Percentiles rank a stretch among this genome's conserved stretches.
Evolutionary conservation across 2,888 invertebrate genomes (phyloP).

Genomic region (Acanthopleura granulata): DNA sequence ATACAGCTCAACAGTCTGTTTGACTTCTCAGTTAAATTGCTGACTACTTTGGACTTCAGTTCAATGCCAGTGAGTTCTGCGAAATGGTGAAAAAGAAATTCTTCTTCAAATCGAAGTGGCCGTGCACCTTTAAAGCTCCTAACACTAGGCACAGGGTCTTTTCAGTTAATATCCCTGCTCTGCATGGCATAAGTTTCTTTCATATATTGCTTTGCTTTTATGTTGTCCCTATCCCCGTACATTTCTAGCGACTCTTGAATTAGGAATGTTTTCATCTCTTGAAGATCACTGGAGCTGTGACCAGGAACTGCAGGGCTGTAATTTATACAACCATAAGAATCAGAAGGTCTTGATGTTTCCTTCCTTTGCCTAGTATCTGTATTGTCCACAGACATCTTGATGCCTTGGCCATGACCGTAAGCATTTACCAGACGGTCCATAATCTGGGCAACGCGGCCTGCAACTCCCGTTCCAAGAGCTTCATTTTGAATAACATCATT

Average conservation of each 20-base stretch:
- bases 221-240: neutral
- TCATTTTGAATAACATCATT: conserved; percentile 6
- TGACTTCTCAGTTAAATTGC: neutral
- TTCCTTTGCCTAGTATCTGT: neutral
- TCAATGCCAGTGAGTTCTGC: conserved; percentile 10
- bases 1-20: conserved; percentile 9
- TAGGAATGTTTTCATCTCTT: conserved; percentile 1
- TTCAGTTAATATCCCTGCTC: neutral
- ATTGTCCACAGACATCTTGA: neutral
- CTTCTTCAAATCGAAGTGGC: conserved; percentile 14
- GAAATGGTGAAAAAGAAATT: neutral
- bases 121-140: neutral
- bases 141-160: conserved; percentile 4
- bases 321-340: conserved; percentile 11
- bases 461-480: neutral
- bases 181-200: neutral
- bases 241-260: neutral
- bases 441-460: neutral
- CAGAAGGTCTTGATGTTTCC: neutral
- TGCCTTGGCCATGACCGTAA: conserved; percentile 3
- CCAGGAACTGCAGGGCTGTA: neutral
- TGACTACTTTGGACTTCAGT: neutral
- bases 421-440: conserved; percentile 3
- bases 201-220: conserved; percentile 4
- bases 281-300: neutral